Base-by-base conservation (phyloP, 2,797 vertebrate genomes). In the Lacerta viridis region DNA sequence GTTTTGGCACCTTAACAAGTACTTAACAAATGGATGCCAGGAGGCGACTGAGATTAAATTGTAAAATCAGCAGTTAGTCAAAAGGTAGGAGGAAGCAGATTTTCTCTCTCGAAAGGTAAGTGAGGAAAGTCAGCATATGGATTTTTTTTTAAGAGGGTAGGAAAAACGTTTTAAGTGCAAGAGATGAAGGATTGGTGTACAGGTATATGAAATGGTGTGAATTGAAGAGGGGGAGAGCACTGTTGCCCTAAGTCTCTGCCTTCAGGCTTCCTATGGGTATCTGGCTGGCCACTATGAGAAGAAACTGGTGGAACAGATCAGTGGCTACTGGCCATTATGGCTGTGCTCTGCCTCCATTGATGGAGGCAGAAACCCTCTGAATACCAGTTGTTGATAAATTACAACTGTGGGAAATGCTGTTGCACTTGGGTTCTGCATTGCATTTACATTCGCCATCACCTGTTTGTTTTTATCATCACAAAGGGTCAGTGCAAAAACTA, bases 1-100 rank as follows among this genome's bases (percentile, higher is more conserved):
- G 81, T 93, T 86, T 91, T 90, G 91, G 88, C 72, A 85, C 2
- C 33, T 92, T 83, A 94, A 89, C 86, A 93, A 93, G 91, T 64
- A 69, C 87, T 85, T 88, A 91, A 71, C 13, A 80, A 85, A 66
- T 39, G 84, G 61, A 92, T 85, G 93, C 82, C 87, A 93, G 90
- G 87, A 93, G 93, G 92, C 29, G 33, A 86, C 29, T 13, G 23
- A 94, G 89, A 93, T 86, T 88, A 93, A 90, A 83, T 84, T 80
- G 84, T 90, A 89, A 89, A 91, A 93, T 83, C 80, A 95, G 89
- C 81, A 89, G 88, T 86, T 80, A 76, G 82, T 41, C 80, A 59
- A 68, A 87, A 78, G 87, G 15, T 7, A 29, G 6, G 13, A 11
- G 33, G 23, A 39, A 33, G 4, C 6, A 1, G 3, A 0, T 2